phyloP scores from a whole-genome alignment of 1,140 invertebrate genomes.

The Pseudomyrmex flavicornis region DNA sequence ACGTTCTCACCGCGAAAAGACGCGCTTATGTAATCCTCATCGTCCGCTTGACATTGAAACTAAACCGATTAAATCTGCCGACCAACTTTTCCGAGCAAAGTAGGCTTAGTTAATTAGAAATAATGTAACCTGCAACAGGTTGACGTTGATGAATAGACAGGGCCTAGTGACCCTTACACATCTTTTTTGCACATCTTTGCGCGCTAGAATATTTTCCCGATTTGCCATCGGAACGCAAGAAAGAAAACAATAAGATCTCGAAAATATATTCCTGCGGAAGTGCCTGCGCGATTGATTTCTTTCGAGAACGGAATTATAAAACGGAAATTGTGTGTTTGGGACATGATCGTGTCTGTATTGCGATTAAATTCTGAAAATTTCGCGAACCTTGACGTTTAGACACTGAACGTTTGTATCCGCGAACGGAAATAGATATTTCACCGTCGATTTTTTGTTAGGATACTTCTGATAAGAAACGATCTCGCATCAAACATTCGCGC shows the following conservation, averaged over 20 bases:
- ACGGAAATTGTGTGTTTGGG: too few species aligned
- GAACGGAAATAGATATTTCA: constrained; percentile 13
- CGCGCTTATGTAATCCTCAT: constrained; percentile 26
- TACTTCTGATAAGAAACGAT: neutral
- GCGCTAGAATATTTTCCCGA: too few species aligned
- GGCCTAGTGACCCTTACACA: constrained; percentile 4
- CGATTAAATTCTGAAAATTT: neutral
- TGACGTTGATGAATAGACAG: constrained; percentile 63
- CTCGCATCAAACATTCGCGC: constrained; percentile 11
- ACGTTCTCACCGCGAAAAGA: neutral
- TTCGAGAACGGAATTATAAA: neutral
- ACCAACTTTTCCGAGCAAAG: constrained; percentile 33
- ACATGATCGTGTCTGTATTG: too few species aligned
- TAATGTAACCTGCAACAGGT: constrained; percentile 64
- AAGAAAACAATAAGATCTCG: neutral
- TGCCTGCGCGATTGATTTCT: neutral
- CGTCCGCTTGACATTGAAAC: constrained; percentile 17
- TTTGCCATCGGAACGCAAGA: neutral
- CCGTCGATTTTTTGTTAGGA: constrained; percentile 4
- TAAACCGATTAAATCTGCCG: constrained; percentile 45
- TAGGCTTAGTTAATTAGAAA: constrained; percentile 34
- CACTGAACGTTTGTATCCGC: neutral
- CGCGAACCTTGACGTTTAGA: neutral
- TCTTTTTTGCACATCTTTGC: constrained; percentile 13
- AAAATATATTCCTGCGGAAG: neutral